Evolutionary conservation across 2,113 vertebrate species (phyloP), one percentile per base, ranked within the genome.

Genomic region (Esox niger): DNA sequence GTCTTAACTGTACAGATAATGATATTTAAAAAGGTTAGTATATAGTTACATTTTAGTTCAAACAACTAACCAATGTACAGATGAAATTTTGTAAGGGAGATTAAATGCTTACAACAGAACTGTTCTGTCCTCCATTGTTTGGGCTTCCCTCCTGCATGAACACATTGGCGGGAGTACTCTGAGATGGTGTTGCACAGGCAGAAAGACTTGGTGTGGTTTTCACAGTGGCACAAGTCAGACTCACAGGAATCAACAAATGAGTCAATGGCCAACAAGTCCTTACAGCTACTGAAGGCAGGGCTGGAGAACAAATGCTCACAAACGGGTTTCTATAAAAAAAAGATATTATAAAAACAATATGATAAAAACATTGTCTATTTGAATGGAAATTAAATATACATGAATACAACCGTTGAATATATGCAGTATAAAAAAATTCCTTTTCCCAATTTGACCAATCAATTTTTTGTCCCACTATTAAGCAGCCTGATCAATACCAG

Each of bases 131-230:
- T 84, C 90, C 91, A 91, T 33, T 79, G 76, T 0, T 58, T 6
- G 6, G 90, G 91, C 21, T 69, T 77, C 4, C 91, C 89, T 2
- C 91, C 91, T 0, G 88, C 88, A 20, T 88, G 89, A 15, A 82
- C 79, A 10, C 91, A 92, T 79, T 91, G 90, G 15, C 87, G 82
- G 6, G 88, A 92, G 61, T 83, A 92, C 70, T 93, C 91, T 0
- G 90, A 84, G 26, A 92, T 55, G 4, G 90, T 92, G 63, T 74
- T 67, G 70, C 91, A 92, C 30, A 91, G 66, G 69, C 91, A 92
- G 72, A 77, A 78, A 3, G 69, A 49, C 52, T 70, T 73, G 13
- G 47, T 46, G 47, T 26, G 69, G 25, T 63, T 71, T 6, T 25
- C 64, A 60, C 91, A 92, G 11, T 84, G 72, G 31, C 91, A 91